Base-by-base conservation (phyloP, 1,140 invertebrate species). In the Pachyrhynchus sulphureomaculatus region DNA sequence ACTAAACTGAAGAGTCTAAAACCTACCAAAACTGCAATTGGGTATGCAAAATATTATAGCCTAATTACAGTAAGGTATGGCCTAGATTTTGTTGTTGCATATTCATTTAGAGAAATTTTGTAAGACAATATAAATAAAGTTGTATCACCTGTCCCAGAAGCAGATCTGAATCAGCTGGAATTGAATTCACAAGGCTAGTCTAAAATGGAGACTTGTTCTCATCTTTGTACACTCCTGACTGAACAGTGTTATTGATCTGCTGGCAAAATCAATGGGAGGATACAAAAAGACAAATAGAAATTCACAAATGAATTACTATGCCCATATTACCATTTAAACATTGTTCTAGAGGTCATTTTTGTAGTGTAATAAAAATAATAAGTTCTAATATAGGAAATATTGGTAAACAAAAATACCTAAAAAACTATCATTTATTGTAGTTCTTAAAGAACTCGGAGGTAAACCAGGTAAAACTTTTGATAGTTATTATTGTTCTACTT, bases 261-360 rank as follows among this genome's bases (percentile, higher is more conserved):
- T 59, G 26, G 18, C 45, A 59, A 59, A 59, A 59, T 59, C 56
- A 59, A 59, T 59, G 56, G 15, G 45, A 51, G 33, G 10, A 20
- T 17, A 13, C 29, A 55, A 55, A 44, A 44, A 41, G 37, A 26
- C 36, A 29, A 55, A 44, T 41, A 33, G 17, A 26, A 24, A 33
- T 33, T 32, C 42, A 29, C 12, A n/a, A 41, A 5, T n/a, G 10
- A 1, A 21, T 24, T 51, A 20, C 10, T 10, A 51, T 17, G 48
- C 48, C 32, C 32, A 17, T 48, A 26, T 32, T 15, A 26, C 5
- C 23, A 48, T 13, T 29, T 47, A 29, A 26, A 48, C 15, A 32
- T 10, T 13, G 3, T 37, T 13, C n/a, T 37, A n/a, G 10, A 37
- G 15, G 4, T n/a, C 5, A 3, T 18, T 41, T 17, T 18, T 5